Evolutionary conservation across 2,888 invertebrate genomes (phyloP).

Genomic region (Agrotis segetum): DNA sequence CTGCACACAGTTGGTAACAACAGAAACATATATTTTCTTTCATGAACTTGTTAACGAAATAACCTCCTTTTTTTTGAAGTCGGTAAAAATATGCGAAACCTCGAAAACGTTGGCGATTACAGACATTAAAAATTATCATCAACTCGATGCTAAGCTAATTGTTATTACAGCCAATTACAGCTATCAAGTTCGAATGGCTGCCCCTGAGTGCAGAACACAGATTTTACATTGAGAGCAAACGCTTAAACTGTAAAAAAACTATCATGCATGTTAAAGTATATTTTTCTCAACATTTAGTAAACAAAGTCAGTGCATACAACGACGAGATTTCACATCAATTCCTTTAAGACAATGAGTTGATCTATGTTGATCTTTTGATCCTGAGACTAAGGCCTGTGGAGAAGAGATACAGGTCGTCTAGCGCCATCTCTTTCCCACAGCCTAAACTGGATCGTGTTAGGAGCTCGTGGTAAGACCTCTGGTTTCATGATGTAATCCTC

Average conservation of each 20-base stretch:
- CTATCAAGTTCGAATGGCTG: constrained; percentile 50
- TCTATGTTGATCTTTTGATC: background rate
- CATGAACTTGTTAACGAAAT: constrained; percentile 1
- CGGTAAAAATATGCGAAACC: constrained; percentile 31
- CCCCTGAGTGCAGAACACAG: constrained; percentile 40
- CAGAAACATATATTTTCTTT: background rate
- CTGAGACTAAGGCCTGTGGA: too few relatives aligned
- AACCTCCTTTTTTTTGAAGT: too few relatives aligned
- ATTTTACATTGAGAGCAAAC: constrained; percentile 9
- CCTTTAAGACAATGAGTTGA: too few relatives aligned
- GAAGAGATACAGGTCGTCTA: too few relatives aligned
- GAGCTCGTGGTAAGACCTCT: too few relatives aligned
- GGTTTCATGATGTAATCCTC: too few relatives aligned
- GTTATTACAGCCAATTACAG: constrained; percentile 41
- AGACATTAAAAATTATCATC: constrained; percentile 35
- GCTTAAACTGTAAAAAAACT: constrained; percentile 11
- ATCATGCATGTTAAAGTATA: constrained; percentile 1
- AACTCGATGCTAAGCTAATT: constrained; percentile 46
- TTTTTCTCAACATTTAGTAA: background rate
- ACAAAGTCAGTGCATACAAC: background rate
- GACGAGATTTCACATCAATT: background rate
- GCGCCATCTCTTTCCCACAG: too few relatives aligned
- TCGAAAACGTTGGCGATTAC: constrained; percentile 21
- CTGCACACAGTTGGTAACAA: background rate
- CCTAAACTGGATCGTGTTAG: too few relatives aligned